Percentiles rank a stretch among this genome's conserved stretches.
phyloP scores from a whole-genome alignment of 2,113 vertebrate species.

The Nicator chloris region DNA sequence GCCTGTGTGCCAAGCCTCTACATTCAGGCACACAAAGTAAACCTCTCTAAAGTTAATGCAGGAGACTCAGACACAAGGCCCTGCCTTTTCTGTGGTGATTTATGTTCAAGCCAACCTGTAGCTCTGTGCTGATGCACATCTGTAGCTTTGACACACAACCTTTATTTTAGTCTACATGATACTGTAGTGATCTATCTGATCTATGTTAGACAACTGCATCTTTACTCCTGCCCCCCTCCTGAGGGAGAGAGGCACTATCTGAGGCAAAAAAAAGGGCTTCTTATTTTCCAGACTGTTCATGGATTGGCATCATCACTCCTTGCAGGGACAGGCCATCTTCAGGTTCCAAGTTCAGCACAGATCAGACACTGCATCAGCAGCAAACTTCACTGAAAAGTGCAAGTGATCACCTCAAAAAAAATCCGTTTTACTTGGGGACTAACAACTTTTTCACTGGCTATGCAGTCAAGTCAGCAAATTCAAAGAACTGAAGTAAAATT shows the following conservation, averaged over 20 bases:
- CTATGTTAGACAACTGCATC: not conserved
- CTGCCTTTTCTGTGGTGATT: not conserved
- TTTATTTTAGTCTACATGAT: not conserved
- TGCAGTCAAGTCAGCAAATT: not conserved
- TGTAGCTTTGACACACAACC: not conserved
- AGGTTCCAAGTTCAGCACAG: slow-evolving; percentile 25
- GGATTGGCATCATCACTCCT: not conserved
- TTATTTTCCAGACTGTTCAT: not conserved
- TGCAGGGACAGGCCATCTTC: slow-evolving; percentile 46
- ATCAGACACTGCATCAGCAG: not conserved
- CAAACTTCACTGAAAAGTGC: not conserved
- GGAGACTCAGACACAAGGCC: not conserved
- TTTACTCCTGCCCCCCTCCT: not conserved
- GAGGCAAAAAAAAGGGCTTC: not conserved
- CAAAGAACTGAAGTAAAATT: not conserved
- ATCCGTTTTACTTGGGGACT: slow-evolving; percentile 23
- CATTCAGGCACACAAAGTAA: not conserved
- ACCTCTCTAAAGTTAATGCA: not conserved
- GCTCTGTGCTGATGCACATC: not conserved
- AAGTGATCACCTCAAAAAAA: not conserved
- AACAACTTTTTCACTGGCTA: slow-evolving; percentile 10
- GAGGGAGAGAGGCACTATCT: not conserved
- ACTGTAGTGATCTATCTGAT: not conserved
- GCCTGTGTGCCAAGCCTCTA: not conserved
- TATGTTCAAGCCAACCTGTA: not conserved